Percentiles rank a stretch among this genome's conserved stretches.
Conservation (phyloP, 2,797 vertebrate species). For the Enteromius mattozi region DNA sequence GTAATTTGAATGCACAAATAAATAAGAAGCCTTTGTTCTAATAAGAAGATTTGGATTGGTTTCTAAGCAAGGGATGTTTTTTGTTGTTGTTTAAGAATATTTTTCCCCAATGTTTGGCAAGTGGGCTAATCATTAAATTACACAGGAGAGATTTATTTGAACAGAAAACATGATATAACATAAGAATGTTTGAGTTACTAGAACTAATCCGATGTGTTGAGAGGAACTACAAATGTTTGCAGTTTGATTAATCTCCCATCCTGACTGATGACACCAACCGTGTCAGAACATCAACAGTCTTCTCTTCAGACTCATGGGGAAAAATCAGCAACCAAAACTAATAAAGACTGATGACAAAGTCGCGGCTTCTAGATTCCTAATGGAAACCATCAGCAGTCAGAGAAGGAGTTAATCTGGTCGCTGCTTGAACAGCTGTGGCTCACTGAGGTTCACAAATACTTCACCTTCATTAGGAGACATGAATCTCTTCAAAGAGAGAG, state of each 20-base stretch:
- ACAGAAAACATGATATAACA: constrained; percentile 17
- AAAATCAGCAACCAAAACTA: constrained; percentile 57
- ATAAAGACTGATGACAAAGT: constrained; percentile 61
- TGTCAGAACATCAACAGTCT: constrained; percentile 61
- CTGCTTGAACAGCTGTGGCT: constrained; percentile 47
- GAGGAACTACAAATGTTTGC: constrained; percentile 52
- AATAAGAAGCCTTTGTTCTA: background rate
- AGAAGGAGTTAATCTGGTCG: constrained; percentile 56
- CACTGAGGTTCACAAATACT: constrained; percentile 21
- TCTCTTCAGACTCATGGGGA: constrained; percentile 52
- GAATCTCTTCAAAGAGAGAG: constrained; percentile 23
- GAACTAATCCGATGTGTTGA: constrained; percentile 47
- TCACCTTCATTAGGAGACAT: constrained; percentile 30
- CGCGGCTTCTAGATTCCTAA: constrained; percentile 46
- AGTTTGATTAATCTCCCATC: constrained; percentile 55
- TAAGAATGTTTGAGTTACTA: constrained; percentile 42
- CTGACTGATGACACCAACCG: constrained; percentile 56
- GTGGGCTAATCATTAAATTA: constrained; percentile 10
- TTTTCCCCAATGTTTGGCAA: background rate
- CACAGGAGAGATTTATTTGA: constrained; percentile 40
- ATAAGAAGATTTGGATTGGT: background rate
- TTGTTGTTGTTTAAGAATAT: background rate
- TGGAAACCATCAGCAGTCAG: constrained; percentile 53
- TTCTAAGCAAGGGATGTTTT: background rate
- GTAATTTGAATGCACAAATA: background rate